Evolutionary conservation across 1,140 invertebrate species (phyloP).

Genomic region (Drosophila sucinea): DNA sequence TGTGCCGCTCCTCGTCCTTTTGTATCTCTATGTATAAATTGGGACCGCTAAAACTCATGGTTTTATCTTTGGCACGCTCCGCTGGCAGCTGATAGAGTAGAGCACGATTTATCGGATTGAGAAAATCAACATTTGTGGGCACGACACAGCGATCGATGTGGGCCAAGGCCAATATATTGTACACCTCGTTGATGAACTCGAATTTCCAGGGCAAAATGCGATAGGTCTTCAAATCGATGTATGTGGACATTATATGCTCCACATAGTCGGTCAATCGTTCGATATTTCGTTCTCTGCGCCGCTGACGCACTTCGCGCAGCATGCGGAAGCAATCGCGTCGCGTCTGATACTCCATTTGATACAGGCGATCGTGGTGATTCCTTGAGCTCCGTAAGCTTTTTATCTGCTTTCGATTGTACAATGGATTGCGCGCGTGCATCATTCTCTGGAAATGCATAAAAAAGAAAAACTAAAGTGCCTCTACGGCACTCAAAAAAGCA

Average conservation of each 20-base stretch:
- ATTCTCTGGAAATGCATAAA: constrained; percentile 60
- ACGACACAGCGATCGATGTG: constrained; percentile 46
- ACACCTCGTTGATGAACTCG: constrained; percentile 72
- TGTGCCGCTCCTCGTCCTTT: constrained; percentile 19
- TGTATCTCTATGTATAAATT: constrained; percentile 43
- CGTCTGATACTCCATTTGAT: constrained; percentile 58
- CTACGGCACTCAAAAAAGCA: too few species aligned
- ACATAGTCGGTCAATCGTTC: constrained; percentile 54
- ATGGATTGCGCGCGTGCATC: constrained; percentile 63
- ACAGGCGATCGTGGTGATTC: constrained; percentile 37
- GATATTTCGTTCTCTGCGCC: constrained; percentile 30
- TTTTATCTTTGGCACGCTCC: constrained; percentile 30
- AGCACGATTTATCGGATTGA: constrained; percentile 24
- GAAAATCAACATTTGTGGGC: constrained; percentile 45
- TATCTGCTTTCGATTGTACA: constrained; percentile 48
- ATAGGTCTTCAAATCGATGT: constrained; percentile 57
- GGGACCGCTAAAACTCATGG: not conserved
- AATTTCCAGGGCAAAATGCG: constrained; percentile 77
- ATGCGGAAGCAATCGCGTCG: constrained; percentile 63
- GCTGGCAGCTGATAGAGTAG: constrained; percentile 37
- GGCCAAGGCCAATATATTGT: constrained; percentile 65
- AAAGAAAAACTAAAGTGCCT: too few species aligned
- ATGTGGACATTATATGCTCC: constrained; percentile 59
- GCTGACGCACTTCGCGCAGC: constrained; percentile 40
- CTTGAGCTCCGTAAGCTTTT: constrained; percentile 26